Evolutionary conservation across 2,888 invertebrate genomes (phyloP), one percentile per base, ranked within the genome.

Genomic region (Drosophila nr. perissopoda): DNA sequence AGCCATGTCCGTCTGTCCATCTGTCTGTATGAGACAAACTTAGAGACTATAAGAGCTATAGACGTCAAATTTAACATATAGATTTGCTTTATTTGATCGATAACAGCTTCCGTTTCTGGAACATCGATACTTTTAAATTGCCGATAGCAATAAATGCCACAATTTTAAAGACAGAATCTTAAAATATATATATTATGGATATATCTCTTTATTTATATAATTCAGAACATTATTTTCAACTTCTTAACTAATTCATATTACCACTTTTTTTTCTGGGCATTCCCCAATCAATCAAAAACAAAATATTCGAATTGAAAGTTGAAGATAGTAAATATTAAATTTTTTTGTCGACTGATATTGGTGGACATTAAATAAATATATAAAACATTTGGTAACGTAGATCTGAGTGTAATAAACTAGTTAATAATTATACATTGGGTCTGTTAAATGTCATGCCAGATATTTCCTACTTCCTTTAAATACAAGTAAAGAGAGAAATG

Each of bases 401-500:
- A 49, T 16, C 1, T 18, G 11, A 5, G 18, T 51, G 13, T 29
- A n/a, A 11, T 18, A 51, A 31, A n/a, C 18, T 6, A 7, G 18
- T 6, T 51, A n/a, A 36, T 29, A 48, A 27, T 11, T 51, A 13
- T 8, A 31, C 51, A 65, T 61, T 77, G 66, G 21, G 45, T 58
- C 31, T 56, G 25, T 63, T 60, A 36, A 49, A 70, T 71, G 61
- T 58, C 11, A 40, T 68, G 56, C 25, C 13, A 68, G 56, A 68
- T 29, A 58, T 62, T 49, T 75, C 21, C 10, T 27, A 42, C 56
- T 11, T 13, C 54, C 31, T 31, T 36, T 63, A 40, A 66, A 73
- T 62, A 51, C 27, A 36, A 61, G 53, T 80, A 63, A 60, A 63
- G 51, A 67, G 54, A 71, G 60, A 59, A 67, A 67, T 81, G 66